These are phyloP conservation scores for Achatina immaculata DNA, from an alignment of 1,140 invertebrate species.

Conservation along the genomic window DNA sequence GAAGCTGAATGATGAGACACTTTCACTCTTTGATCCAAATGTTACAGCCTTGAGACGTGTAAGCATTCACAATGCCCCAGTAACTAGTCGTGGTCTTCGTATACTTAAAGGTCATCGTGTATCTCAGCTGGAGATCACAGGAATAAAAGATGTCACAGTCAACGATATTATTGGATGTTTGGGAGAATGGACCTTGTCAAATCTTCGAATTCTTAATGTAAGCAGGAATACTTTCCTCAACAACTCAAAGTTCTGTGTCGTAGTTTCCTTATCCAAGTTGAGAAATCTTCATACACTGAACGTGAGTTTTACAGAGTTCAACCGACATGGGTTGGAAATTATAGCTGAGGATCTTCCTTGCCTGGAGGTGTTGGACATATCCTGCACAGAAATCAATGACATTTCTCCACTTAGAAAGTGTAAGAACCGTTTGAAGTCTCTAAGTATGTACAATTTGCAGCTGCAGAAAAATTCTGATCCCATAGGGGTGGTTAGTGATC, in stretches of 20 bases:
- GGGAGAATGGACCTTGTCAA: slow-evolving; percentile 80
- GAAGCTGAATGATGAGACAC: slow-evolving; percentile 77
- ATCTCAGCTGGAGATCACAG: slow-evolving; percentile 76
- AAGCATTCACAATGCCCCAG: slow-evolving; percentile 69
- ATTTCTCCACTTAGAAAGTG: slow-evolving; percentile 78
- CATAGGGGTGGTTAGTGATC: slow-evolving; percentile 75
- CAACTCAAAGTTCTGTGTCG: slow-evolving; percentile 72
- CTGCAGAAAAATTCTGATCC: slow-evolving; percentile 71
- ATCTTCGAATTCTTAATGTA: slow-evolving; percentile 79
- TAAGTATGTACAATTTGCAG: slow-evolving; percentile 79
- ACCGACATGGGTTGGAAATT: slow-evolving; percentile 79
- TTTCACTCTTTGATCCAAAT: slow-evolving; percentile 78
- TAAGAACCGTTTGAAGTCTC: slow-evolving; percentile 76
- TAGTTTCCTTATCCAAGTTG: slow-evolving; percentile 72
- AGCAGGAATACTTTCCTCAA: slow-evolving; percentile 78
- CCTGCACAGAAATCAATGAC: slow-evolving; percentile 79
- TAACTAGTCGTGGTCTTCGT: slow-evolving; percentile 78
- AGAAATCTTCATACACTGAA: slow-evolving; percentile 78
- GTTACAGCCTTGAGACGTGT: slow-evolving; percentile 77
- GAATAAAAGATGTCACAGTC: slow-evolving; percentile 76
- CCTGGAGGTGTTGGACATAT: slow-evolving; percentile 81
- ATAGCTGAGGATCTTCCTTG: slow-evolving; percentile 80
- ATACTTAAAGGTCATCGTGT: slow-evolving; percentile 79
- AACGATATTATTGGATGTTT: slow-evolving; percentile 81
- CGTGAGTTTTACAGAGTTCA: slow-evolving; percentile 81